Conservation (phyloP, 92 coral and sea anemone genomes). For the Epizoanthus stellaris region DNA sequence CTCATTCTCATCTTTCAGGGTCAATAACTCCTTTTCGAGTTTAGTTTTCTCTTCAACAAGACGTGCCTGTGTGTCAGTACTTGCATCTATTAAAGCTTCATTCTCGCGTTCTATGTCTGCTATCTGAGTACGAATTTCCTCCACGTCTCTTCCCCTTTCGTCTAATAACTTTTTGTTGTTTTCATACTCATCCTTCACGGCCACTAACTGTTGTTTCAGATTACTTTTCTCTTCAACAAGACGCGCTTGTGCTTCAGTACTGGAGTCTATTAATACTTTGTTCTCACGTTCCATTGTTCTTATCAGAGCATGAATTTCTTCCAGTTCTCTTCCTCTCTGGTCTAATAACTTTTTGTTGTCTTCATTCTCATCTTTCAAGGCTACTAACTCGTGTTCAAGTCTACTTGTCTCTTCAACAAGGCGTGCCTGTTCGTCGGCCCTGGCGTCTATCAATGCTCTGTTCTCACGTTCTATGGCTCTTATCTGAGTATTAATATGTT, state of each 20-base stretch:
- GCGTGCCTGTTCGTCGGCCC: background rate
- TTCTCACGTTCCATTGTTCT: background rate
- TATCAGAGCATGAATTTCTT: background rate
- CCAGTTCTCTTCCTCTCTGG: background rate
- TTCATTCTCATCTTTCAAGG: slow-evolving; percentile 3
- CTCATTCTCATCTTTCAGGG: background rate
- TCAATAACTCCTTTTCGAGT: slow-evolving; percentile 21
- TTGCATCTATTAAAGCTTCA: background rate
- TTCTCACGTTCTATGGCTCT: slow-evolving; percentile 1
- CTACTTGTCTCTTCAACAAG: background rate
- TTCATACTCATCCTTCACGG: slow-evolving; percentile 10
- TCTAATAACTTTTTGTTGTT: background rate
- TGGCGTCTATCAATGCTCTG: slow-evolving; percentile 3
- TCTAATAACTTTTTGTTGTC: background rate
- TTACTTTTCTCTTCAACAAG: background rate
- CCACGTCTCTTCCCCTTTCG: background rate
- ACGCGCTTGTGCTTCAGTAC: background rate
- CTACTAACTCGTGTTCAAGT: slow-evolving; percentile 6
- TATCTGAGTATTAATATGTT: background rate
- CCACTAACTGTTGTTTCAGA: slow-evolving; percentile 4
- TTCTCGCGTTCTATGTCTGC: slow-evolving; percentile 23
- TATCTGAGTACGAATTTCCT: slow-evolving; percentile 15
- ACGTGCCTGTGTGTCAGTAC: no score
- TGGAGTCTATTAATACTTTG: background rate
- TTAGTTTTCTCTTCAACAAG: background rate